phyloP scores from a whole-genome alignment of 2,888 invertebrate species.

The Lasioglossum zephyrum region DNA sequence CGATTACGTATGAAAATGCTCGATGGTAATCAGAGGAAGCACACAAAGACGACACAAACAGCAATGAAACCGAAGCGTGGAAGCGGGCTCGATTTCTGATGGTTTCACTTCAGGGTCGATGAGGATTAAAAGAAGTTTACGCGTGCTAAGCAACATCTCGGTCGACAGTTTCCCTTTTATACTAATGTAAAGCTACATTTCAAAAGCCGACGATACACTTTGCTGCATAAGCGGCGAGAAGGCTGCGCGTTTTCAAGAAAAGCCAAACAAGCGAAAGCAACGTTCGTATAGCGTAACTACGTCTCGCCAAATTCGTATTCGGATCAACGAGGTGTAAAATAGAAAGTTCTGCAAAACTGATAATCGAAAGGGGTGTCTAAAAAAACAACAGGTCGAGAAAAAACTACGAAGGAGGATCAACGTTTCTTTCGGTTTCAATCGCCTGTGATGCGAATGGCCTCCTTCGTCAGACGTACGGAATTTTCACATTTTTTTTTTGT shows the following conservation, averaged over 20 bases:
- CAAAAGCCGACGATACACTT: constrained; percentile 29
- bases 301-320: constrained; percentile 33
- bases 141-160: background rate
- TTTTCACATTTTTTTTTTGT: background rate
- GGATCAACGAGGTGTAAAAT: background rate
- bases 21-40: constrained; percentile 46
- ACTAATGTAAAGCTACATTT: constrained; percentile 18
- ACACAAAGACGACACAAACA: constrained; percentile 53
- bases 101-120: background rate
- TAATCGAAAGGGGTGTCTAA: constrained; percentile 6
- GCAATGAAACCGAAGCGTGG: constrained; percentile 31
- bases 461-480: constrained; percentile 32
- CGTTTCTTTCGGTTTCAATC: constrained; percentile 37
- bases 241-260: constrained; percentile 33
- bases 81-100: constrained; percentile 12
- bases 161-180: background rate
- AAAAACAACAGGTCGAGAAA: constrained; percentile 30
- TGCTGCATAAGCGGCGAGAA: constrained; percentile 27
- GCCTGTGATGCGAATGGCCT: constrained; percentile 41
- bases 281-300: constrained; percentile 50
- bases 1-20: background rate
- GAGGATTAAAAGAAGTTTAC: background rate
- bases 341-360: background rate
- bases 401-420: constrained; percentile 45
- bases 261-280: constrained; percentile 59